These are phyloP conservation scores for Fabriciana adippe DNA, from an alignment of 2,888 invertebrate species.

Conservation along the genomic window DNA sequence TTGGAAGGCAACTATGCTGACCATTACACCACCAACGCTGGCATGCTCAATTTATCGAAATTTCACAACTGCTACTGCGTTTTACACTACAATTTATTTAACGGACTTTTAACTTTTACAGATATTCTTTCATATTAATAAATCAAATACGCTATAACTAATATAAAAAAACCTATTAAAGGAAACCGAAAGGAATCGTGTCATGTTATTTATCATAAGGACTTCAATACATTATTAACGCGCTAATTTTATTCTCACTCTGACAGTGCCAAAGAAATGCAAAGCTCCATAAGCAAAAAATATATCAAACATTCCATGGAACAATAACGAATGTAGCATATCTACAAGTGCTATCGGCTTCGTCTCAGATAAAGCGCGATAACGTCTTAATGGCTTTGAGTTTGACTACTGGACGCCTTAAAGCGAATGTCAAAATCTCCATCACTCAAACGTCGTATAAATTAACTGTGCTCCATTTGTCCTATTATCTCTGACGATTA, in stretches of 20 bases:
- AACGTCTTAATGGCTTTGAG: slow-evolving; percentile 55
- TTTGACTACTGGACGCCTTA: slow-evolving; percentile 46
- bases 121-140: too few species aligned
- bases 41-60: neutral
- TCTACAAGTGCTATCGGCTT: slow-evolving; percentile 46
- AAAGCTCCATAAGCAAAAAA: slow-evolving; percentile 26
- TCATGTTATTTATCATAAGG: slow-evolving; percentile 5
- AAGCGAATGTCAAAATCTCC: slow-evolving; percentile 43
- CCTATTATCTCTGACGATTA: slow-evolving; percentile 35
- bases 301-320: slow-evolving; percentile 26
- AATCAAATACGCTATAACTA: too few species aligned
- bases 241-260: neutral
- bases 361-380: slow-evolving; percentile 52
- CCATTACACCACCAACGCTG: slow-evolving; percentile 82
- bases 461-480: slow-evolving; percentile 36
- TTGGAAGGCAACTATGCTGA: slow-evolving; percentile 84
- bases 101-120: too few species aligned
- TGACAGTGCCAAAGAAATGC: slow-evolving; percentile 24
- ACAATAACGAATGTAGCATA: slow-evolving; percentile 40
- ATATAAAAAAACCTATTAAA: slow-evolving; percentile 3
- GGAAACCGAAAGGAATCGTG: neutral
- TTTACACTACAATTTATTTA: neutral
- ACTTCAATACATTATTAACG: slow-evolving; percentile 11
- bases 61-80: neutral
- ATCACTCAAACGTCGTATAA: slow-evolving; percentile 45